Percentiles rank a stretch among this genome's conserved stretches.
Evolutionary conservation across 2,888 invertebrate genomes (phyloP).

Genomic region (Anticlea derivata): DNA sequence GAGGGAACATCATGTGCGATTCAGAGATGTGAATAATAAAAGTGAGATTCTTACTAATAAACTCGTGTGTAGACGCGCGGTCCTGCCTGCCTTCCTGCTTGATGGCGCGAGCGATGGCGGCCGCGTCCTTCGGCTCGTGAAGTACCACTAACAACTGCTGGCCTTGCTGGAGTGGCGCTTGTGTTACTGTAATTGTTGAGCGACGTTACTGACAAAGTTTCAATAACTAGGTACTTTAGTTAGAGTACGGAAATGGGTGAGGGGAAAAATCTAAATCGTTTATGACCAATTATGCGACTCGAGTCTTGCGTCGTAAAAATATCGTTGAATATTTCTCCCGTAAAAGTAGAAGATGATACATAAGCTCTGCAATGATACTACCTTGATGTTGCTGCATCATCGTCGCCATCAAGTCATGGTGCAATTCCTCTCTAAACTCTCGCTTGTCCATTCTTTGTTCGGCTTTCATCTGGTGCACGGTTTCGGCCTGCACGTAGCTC

Average conservation of each 20-base stretch:
- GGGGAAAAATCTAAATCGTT: too few relatives aligned
- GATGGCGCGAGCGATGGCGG: constrained; percentile 77
- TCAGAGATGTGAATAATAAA: too few relatives aligned
- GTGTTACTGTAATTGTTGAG: constrained; percentile 32
- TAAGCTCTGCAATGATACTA: too few relatives aligned
- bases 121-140: constrained; percentile 79
- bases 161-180: constrained; percentile 72
- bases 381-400: constrained; percentile 80
- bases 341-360: too few relatives aligned
- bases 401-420: constrained; percentile 82
- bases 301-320: too few relatives aligned
- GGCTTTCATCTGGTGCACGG: constrained; percentile 61
- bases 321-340: too few relatives aligned
- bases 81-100: constrained; percentile 81
- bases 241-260: too few relatives aligned
- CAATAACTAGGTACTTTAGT: background rate
- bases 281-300: too few relatives aligned
- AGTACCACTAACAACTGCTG: constrained; percentile 80
- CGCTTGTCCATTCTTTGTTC: constrained; percentile 68
- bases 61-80: constrained; percentile 63
- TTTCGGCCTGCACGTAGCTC: constrained; percentile 62
- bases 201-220: background rate
- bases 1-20: too few relatives aligned
- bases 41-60: constrained; percentile 69
- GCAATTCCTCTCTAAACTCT: constrained; percentile 78